A percentile compares a stretch with the other conserved stretches of the same genome.
Conservation (phyloP, 2,888 invertebrate genomes). For the Rotaria macrura region DNA sequence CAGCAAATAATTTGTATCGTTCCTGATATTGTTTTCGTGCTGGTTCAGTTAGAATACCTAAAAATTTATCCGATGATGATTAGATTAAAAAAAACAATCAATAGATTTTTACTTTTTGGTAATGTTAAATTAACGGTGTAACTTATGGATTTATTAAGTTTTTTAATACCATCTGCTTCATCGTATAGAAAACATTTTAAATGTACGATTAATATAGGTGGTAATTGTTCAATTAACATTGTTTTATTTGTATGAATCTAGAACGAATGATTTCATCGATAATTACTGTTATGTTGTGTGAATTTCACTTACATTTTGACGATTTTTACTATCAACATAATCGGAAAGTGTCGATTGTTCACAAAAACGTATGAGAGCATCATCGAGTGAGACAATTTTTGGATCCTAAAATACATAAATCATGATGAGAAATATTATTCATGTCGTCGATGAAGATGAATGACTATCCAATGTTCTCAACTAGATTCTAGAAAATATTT, state of each 20-base stretch:
- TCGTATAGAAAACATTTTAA: constrained; percentile 77
- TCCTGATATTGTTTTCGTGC: neutral
- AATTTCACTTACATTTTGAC: neutral
- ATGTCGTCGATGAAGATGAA: no score
- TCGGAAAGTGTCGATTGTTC: constrained; percentile 13
- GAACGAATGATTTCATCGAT: constrained; percentile 25
- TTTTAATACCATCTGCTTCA: constrained; percentile 74
- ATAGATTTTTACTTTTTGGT: neutral
- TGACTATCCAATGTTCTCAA: no score
- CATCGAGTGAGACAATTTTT: neutral
- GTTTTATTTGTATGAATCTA: constrained; percentile 70
- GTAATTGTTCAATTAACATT: constrained; percentile 74
- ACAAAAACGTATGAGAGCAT: neutral
- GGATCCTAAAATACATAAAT: neutral
- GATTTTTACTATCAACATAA: neutral
- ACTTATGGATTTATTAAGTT: constrained; percentile 78
- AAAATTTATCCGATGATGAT: no score
- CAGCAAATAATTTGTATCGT: constrained; percentile 48
- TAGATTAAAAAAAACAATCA: no score
- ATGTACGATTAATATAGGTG: constrained; percentile 75
- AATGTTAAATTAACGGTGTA: constrained; percentile 57
- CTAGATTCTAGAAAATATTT: no score
- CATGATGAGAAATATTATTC: no score
- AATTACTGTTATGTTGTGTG: no score
- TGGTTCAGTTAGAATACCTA: constrained; percentile 24